Evolutionary conservation across 2,113 vertebrate genomes (phyloP).

Genomic region (zebrafish (Danio rerio)): GRCz12tu NC_133182.1:41438001-41438500

Average conservation of each 20-base stretch:
- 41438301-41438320: no score
- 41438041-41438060: not conserved
- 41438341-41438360: no score
- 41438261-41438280: no score
- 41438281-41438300: no score
- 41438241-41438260: no score
- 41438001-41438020: slow-evolving; percentile 51
- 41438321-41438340: no score
- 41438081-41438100: not conserved
- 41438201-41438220: no score
- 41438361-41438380: no score
- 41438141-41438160: not conserved
- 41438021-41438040: slow-evolving; percentile 37
- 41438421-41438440: not conserved
- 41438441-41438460: not conserved
- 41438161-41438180: not conserved
- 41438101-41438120: not conserved
- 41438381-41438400: no score
- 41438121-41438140: not conserved
- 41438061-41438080: slow-evolving; percentile 13
- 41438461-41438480: not conserved
- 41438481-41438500: not conserved
- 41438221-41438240: not conserved
- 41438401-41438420: no score
- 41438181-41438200: no score